Conservation (phyloP, 2,888 invertebrate genomes). For the Ecliptopera silaceata region DNA sequence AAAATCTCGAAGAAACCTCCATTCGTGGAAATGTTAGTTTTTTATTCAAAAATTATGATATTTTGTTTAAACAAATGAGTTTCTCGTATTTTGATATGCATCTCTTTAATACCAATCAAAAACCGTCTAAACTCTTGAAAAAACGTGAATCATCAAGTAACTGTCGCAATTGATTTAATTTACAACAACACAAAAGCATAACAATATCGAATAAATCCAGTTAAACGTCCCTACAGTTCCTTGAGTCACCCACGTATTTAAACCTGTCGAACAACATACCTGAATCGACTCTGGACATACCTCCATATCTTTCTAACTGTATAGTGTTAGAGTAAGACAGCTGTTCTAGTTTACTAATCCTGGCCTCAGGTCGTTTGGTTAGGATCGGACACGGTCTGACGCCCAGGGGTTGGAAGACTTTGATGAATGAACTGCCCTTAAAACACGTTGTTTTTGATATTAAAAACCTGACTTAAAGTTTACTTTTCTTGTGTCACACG, state of each 20-base stretch:
- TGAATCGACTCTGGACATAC: slow-evolving; percentile 47
- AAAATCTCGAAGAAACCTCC: no score
- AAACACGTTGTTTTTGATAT: slow-evolving; percentile 48
- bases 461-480: slow-evolving; percentile 40
- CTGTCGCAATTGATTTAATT: slow-evolving; percentile 12
- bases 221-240: slow-evolving; percentile 23
- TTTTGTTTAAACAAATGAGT: no score
- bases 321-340: slow-evolving; percentile 10
- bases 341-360: slow-evolving; percentile 59
- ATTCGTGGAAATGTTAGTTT: no score
- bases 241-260: slow-evolving; percentile 57
- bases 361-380: slow-evolving; percentile 70
- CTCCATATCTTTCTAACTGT: slow-evolving; percentile 35
- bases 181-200: slow-evolving; percentile 22
- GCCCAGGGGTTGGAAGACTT: slow-evolving; percentile 66
- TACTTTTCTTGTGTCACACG: slow-evolving; percentile 39
- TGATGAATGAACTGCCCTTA: slow-evolving; percentile 57
- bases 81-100: no score
- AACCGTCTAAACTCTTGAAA: neutral
- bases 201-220: slow-evolving; percentile 26
- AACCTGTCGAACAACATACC: slow-evolving; percentile 58
- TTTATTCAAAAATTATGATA: no score
- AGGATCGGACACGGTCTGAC: slow-evolving; percentile 71
- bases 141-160: neutral
- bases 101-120: no score